Percentiles rank a stretch among this genome's conserved stretches.
Conservation (phyloP, 2,113 vertebrate genomes). For the Oceanodroma tethys region DNA sequence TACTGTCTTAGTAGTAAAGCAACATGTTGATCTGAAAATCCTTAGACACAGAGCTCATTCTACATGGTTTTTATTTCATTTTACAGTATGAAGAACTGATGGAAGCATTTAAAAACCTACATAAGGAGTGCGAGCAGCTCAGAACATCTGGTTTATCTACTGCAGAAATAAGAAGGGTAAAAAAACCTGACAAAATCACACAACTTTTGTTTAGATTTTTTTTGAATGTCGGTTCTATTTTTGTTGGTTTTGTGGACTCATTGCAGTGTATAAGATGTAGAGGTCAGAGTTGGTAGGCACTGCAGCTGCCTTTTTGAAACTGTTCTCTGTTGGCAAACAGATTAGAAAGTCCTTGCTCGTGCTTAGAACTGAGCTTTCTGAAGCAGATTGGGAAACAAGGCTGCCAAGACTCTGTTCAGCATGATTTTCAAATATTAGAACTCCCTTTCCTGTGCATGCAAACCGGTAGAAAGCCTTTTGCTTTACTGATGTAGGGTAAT, state of each 20-base stretch:
- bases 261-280: not conserved
- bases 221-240: not conserved
- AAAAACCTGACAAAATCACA: not conserved
- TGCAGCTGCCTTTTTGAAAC: not conserved
- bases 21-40: not conserved
- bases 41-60: not conserved
- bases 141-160: constrained; percentile 92
- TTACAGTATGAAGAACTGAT: constrained; percentile 94
- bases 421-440: constrained; percentile 19
- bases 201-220: not conserved
- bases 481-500: not conserved
- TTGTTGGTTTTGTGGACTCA: not conserved
- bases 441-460: not conserved
- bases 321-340: constrained; percentile 19
- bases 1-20: not conserved
- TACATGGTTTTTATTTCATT: constrained; percentile 26
- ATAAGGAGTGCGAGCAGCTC: constrained; percentile 94
- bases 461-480: not conserved
- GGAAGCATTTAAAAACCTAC: constrained; percentile 90
- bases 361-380: not conserved
- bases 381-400: not conserved
- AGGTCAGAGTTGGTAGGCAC: not conserved
- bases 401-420: constrained; percentile 17
- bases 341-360: not conserved
- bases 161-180: constrained; percentile 95